Percentiles rank a stretch among this genome's conserved stretches.
phyloP scores from a whole-genome alignment of 1,140 invertebrate genomes.

The Macrotrachela quadricornifera region DNA sequence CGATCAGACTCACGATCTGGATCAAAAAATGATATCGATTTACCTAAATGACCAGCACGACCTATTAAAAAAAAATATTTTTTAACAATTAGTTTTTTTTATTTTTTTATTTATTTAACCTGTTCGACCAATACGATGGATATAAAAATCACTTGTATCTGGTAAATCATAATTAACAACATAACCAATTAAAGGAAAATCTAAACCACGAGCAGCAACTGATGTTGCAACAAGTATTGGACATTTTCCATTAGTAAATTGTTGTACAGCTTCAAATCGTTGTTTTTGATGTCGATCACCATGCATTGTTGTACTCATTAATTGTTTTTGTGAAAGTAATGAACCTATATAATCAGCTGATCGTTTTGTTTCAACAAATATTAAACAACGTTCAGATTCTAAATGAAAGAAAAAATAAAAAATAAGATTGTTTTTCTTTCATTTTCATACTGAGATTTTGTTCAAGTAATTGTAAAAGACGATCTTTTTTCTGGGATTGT shows the following conservation, averaged over 20 bases:
- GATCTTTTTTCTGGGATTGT: constrained; percentile 44
- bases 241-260: constrained; percentile 42
- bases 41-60: constrained; percentile 67
- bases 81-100: no score
- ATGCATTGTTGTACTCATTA: constrained; percentile 40
- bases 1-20: constrained; percentile 1
- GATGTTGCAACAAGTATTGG: constrained; percentile 57
- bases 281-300: constrained; percentile 61
- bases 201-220: constrained; percentile 64
- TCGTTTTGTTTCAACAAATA: constrained; percentile 72
- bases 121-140: constrained; percentile 79
- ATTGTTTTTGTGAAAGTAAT: constrained; percentile 36
- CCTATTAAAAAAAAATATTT: constrained; percentile 18
- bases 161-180: constrained; percentile 83
- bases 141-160: constrained; percentile 60
- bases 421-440: background rate
- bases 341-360: constrained; percentile 57
- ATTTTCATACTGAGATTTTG: background rate
- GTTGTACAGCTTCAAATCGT: constrained; percentile 58
- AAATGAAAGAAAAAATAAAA: constrained; percentile 11
- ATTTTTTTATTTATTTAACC: constrained; percentile 18
- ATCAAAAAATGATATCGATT: constrained; percentile 61
- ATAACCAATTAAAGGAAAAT: constrained; percentile 57
- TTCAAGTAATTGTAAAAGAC: constrained; percentile 44
- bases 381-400: constrained; percentile 42